Percentiles rank a stretch among this genome's conserved stretches.
phyloP scores from a whole-genome alignment of 2,113 vertebrate genomes.

The Pristiophorus japonicus region DNA sequence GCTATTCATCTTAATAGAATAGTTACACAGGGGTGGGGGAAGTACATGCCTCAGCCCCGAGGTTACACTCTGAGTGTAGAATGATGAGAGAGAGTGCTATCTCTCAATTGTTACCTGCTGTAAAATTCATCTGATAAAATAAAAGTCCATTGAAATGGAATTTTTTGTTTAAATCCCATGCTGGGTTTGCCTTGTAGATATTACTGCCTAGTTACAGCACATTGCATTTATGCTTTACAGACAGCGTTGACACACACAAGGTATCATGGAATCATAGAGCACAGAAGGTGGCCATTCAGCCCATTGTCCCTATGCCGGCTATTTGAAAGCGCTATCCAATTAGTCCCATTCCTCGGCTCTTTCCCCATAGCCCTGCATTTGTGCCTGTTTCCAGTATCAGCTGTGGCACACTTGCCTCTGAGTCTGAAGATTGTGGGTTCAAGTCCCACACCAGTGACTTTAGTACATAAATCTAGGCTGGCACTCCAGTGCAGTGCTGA shows the following conservation, averaged over 20 bases:
- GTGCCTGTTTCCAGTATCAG: no score
- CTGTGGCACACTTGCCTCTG: no score
- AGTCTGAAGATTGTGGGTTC: no score
- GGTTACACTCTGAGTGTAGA: neutral
- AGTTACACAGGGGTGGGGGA: neutral
- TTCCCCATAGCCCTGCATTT: no score
- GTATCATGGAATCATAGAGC: neutral
- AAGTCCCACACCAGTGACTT: no score
- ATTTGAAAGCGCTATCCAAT: neutral
- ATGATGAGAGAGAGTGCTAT: neutral
- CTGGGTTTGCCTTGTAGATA: neutral
- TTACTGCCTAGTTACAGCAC: neutral
- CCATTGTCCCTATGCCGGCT: neutral
- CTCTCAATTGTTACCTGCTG: neutral
- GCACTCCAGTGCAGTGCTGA: no score
- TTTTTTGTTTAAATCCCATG: neutral
- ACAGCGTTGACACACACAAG: neutral
- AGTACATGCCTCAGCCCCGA: neutral
- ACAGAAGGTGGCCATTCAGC: neutral
- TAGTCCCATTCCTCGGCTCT: no score
- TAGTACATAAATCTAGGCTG: no score
- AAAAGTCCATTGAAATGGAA: neutral
- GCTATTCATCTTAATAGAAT: neutral
- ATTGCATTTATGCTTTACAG: neutral
- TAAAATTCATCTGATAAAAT: slow-evolving; percentile 1